Percentiles rank a stretch among this genome's conserved stretches.
Conservation (phyloP, 2,888 invertebrate species). For the Aplocera efformata region DNA sequence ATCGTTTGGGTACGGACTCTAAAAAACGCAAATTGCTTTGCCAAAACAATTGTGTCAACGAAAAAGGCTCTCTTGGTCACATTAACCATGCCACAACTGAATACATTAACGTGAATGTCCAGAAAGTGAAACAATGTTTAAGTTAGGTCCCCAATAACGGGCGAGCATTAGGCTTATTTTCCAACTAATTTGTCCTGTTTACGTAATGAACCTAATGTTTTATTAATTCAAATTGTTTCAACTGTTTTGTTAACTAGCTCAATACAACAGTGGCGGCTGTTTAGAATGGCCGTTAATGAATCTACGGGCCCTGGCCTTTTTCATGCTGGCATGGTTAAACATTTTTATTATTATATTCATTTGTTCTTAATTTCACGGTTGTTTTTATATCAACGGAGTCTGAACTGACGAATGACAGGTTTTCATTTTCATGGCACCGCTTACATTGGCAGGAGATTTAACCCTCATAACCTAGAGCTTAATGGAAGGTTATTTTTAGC, state of each 20-base stretch:
- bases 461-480: too few relatives aligned
- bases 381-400: too few relatives aligned
- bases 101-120: not conserved
- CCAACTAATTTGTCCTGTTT: conserved; percentile 25
- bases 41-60: too few relatives aligned
- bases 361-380: too few relatives aligned
- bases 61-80: too few relatives aligned
- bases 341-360: too few relatives aligned
- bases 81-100: not conserved
- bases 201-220: conserved; percentile 26
- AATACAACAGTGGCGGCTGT: conserved; percentile 18
- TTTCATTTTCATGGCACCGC: too few relatives aligned
- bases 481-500: too few relatives aligned
- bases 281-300: conserved; percentile 16
- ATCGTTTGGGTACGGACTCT: too few relatives aligned
- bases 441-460: too few relatives aligned
- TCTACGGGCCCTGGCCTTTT: conserved; percentile 4
- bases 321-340: not conserved
- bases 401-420: too few relatives aligned
- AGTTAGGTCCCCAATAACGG: conserved; percentile 17
- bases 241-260: conserved; percentile 25
- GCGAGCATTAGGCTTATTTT: conserved; percentile 23
- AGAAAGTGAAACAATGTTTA: conserved; percentile 17
- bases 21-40: too few relatives aligned
- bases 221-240: conserved; percentile 27